Percentiles rank a stretch among this genome's conserved stretches.
Evolutionary conservation across 1,140 invertebrate genomes (phyloP).

Genomic region (Manduca sexta): DNA sequence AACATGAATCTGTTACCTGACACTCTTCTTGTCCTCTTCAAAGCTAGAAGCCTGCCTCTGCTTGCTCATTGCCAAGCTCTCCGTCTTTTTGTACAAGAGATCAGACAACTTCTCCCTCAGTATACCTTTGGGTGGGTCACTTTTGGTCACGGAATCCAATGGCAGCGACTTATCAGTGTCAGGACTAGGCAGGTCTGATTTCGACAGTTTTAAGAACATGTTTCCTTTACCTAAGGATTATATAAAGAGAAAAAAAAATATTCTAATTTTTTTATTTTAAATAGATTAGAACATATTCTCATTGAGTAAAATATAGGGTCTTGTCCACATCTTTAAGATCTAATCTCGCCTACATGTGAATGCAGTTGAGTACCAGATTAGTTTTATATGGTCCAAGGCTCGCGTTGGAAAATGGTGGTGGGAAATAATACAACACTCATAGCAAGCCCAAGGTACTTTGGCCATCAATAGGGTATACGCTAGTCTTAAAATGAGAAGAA

Average conservation of each 20-base stretch:
- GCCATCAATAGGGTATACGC: no score
- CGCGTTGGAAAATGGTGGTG: no score
- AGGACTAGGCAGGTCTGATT: constrained; percentile 68
- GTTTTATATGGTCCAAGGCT: no score
- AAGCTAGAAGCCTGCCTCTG: constrained; percentile 48
- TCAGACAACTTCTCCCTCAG: constrained; percentile 78
- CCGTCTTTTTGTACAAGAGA: constrained; percentile 61
- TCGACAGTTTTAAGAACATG: constrained; percentile 82
- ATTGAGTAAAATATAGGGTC: no score
- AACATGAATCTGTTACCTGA: constrained; percentile 53
- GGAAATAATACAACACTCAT: no score
- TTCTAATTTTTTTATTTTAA: no score
- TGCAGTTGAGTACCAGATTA: no score
- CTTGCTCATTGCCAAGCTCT: constrained; percentile 41
- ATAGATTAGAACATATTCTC: no score
- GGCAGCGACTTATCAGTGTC: constrained; percentile 57
- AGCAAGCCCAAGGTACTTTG: no score
- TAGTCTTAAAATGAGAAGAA: no score
- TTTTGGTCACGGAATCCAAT: constrained; percentile 53
- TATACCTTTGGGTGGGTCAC: constrained; percentile 79
- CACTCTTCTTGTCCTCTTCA: constrained; percentile 83
- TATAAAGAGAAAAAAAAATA: background rate
- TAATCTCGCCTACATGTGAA: no score
- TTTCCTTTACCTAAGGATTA: constrained; percentile 74
- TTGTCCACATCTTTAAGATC: no score